These are phyloP conservation scores for Orchesellides sinensis DNA, from an alignment of 2,888 invertebrate genomes.

Conservation along the genomic window DNA sequence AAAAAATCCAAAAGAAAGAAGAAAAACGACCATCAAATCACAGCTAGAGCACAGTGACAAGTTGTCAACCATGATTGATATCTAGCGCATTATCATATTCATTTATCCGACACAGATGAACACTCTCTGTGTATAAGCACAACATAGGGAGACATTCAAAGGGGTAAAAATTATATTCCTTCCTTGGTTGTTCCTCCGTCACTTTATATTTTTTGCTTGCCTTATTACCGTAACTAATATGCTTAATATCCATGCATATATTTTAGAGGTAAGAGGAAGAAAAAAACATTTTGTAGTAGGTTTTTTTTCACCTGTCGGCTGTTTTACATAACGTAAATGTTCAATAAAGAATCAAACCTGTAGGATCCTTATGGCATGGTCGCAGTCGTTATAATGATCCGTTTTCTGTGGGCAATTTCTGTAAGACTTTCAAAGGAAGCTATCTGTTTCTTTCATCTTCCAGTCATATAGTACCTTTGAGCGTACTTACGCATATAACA, in stretches of 20 bases:
- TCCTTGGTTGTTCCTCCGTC: conserved; percentile 12
- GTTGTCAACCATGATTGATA: conserved; percentile 74
- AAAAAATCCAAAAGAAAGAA: conserved; percentile 4
- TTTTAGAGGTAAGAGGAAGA: conserved; percentile 36
- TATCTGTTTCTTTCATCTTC: conserved; percentile 61
- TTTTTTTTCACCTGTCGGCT: conserved; percentile 62
- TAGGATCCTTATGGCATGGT: background rate
- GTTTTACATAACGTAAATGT: conserved; percentile 49
- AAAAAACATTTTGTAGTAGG: conserved; percentile 33
- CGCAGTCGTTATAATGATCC: conserved; percentile 1
- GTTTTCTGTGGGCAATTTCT: conserved; percentile 56
- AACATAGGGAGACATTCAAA: conserved; percentile 21
- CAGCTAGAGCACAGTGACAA: conserved; percentile 72
- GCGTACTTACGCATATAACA: conserved; percentile 10
- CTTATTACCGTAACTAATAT: conserved; percentile 65
- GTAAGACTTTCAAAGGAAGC: conserved; percentile 51
- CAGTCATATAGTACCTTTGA: background rate
- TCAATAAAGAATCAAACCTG: no score
- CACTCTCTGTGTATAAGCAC: conserved; percentile 34
- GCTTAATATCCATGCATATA: conserved; percentile 60
- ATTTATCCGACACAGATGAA: conserved; percentile 65
- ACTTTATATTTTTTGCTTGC: conserved; percentile 7
- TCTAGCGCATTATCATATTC: conserved; percentile 73
- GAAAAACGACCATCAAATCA: conserved; percentile 61
- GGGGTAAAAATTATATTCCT: conserved; percentile 15